Percentiles rank a stretch among this genome's conserved stretches.
Conservation (phyloP, 2,888 invertebrate genomes). For the Cerceris rybyensis region DNA sequence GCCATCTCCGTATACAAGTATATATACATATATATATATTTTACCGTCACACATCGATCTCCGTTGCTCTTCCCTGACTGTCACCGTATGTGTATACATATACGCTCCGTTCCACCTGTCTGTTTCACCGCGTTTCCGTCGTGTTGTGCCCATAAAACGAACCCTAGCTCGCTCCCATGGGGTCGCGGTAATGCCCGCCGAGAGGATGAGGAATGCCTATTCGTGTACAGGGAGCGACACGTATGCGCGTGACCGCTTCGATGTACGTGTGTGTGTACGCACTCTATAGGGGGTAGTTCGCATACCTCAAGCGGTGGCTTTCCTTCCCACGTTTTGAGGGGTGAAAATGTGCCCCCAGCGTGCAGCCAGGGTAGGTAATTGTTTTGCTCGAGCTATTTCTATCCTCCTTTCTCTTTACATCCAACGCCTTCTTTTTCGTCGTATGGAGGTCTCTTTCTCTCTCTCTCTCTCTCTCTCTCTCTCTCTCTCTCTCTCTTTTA, state of each 20-base stretch:
- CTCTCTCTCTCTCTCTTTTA: constrained; percentile 35
- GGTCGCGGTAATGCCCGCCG: constrained; percentile 66
- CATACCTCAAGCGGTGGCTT: constrained; percentile 70
- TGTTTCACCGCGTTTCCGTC: constrained; percentile 62
- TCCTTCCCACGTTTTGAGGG: constrained; percentile 69
- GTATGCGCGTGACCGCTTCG: constrained; percentile 3
- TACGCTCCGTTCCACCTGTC: constrained; percentile 70
- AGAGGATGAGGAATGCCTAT: constrained; percentile 66
- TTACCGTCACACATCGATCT: constrained; percentile 51
- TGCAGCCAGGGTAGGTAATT: constrained; percentile 73
- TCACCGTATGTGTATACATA: constrained; percentile 37
- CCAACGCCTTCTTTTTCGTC: constrained; percentile 11
- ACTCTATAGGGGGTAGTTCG: constrained; percentile 61
- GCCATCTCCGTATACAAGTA: constrained; percentile 16
- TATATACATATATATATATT: constrained; percentile 18
- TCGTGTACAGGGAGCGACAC: constrained; percentile 39
- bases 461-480: constrained; percentile 30
- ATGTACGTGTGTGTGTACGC: constrained; percentile 17
- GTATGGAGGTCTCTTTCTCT: constrained; percentile 16
- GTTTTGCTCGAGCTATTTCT: constrained; percentile 74
- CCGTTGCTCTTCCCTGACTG: constrained; percentile 44
- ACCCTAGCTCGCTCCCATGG: constrained; percentile 64
- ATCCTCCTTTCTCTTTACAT: constrained; percentile 57
- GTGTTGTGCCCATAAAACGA: constrained; percentile 66
- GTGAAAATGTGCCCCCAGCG: constrained; percentile 72